Evolutionary conservation across 2,113 vertebrate species (phyloP), one percentile per base, ranked within the genome.

Genomic region (Mustela lutreola): DNA sequence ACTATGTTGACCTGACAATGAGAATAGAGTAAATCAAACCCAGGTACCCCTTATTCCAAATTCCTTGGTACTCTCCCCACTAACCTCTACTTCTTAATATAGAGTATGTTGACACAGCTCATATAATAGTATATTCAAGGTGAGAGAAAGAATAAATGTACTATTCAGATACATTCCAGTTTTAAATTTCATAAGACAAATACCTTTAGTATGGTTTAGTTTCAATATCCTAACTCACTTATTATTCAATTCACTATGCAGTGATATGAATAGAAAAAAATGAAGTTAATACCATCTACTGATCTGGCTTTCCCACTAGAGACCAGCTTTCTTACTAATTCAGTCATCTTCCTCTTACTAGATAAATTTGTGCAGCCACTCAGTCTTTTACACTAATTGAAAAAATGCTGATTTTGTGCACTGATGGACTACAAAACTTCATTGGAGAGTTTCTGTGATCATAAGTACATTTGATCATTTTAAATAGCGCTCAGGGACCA

Each of bases 341-440:
- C 78, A 97, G 90, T 93, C 94, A 91, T 97, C 91, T 87, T 95
- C 65, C 39, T 86, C 53, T 93, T 97, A 89, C 78, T 63, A 93
- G 86, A 98, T 87, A 97, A 95, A 97, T 97, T 94, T 89, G 62
- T 93, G 48, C 36, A 97, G 89, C 82, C 96, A 86, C 56, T 96
- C 33, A 36, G 94, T 96, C 89, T 98, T 96, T 96, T 92, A 96
- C 11, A 0, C 60, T 98, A 98, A 98, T 97, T 97, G 93, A 96
- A 97, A 97, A 98, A 97, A 97, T 89, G 97, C 65, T 97, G 53
- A 95, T 97, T 97, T 96, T 92, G 53, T 88, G 56, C 89, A 97
- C n/a, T 97, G 95, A 94, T 97, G 67, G 97, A 39, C 95, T 96
- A 93, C 67, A 96, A 88, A 98, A 98, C n/a, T 87, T 56, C 50